Conservation (phyloP, 2,797 vertebrate species). For the Trematomus bernacchii region DNA sequence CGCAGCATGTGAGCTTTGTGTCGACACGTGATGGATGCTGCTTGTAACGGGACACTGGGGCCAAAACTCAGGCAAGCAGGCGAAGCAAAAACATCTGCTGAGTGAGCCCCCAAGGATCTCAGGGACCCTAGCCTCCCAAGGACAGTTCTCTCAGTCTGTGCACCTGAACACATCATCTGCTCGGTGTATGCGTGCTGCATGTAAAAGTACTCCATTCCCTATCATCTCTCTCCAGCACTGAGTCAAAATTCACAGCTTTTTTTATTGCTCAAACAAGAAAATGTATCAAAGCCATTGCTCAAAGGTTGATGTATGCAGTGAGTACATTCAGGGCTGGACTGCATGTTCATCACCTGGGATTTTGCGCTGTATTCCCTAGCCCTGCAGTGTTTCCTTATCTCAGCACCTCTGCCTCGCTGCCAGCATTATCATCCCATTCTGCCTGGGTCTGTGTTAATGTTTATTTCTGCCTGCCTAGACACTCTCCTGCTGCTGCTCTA, state of each 20-base stretch:
- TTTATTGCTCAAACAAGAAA: slow-evolving; percentile 17
- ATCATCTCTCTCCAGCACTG: slow-evolving; percentile 21
- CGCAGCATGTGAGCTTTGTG: slow-evolving; percentile 2
- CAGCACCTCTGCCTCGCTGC: slow-evolving; percentile 31
- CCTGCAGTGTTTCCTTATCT: slow-evolving; percentile 44
- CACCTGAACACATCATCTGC: slow-evolving; percentile 17
- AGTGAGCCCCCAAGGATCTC: slow-evolving; percentile 30
- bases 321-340: background rate
- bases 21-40: slow-evolving; percentile 36
- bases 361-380: slow-evolving; percentile 31
- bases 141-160: slow-evolving; percentile 26
- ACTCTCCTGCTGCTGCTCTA: background rate
- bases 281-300: slow-evolving; percentile 17
- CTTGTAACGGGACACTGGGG: slow-evolving; percentile 30
- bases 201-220: background rate
- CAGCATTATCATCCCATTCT: slow-evolving; percentile 42
- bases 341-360: slow-evolving; percentile 22
- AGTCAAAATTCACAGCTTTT: slow-evolving; percentile 38
- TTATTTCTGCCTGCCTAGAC: slow-evolving; percentile 14
- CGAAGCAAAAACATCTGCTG: slow-evolving; percentile 61
- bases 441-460: slow-evolving; percentile 30
- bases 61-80: slow-evolving; percentile 15
- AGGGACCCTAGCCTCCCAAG: slow-evolving; percentile 52
- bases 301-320: slow-evolving; percentile 12
- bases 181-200: background rate